A percentile compares a stretch with the other conserved stretches of the same genome.
These are phyloP conservation scores for Microcebus murinus DNA, from an alignment of 2,113 vertebrate species.

Conservation along the genomic window DNA sequence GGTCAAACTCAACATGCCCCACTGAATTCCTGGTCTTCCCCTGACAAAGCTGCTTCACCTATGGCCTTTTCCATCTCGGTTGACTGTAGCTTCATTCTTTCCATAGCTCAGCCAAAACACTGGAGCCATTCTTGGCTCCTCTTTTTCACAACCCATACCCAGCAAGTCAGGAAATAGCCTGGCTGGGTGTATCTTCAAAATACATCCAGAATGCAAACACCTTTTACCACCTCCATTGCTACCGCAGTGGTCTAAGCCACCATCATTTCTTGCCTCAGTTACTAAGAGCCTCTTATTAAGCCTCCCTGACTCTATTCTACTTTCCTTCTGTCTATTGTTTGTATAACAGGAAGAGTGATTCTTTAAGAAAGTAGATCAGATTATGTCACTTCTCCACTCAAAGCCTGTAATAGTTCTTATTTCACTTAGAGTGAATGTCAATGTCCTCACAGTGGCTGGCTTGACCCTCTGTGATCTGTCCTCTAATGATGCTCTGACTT, in stretches of 20 bases:
- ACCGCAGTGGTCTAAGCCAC: background rate
- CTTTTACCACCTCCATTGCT: background rate
- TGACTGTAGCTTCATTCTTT: background rate
- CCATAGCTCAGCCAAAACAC: background rate
- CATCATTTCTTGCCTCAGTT: background rate
- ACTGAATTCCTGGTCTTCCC: background rate
- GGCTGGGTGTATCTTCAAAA: background rate
- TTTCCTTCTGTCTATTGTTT: background rate
- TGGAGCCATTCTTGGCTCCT: background rate
- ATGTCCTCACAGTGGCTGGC: accelerated
- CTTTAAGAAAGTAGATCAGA: background rate
- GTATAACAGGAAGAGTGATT: background rate
- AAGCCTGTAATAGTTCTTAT: background rate
- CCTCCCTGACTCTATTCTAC: background rate
- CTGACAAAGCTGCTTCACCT: background rate
- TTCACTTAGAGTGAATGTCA: background rate
- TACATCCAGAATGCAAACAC: background rate
- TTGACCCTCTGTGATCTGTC: background rate
- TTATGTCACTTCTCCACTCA: background rate
- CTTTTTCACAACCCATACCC: background rate
- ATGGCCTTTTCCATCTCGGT: background rate
- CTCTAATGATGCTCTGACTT: background rate
- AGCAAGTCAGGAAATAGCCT: background rate
- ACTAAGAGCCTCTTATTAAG: background rate
- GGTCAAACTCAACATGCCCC: background rate